Base-by-base conservation (phyloP, 2,888 invertebrate genomes). In the Octodonta nipae region DNA sequence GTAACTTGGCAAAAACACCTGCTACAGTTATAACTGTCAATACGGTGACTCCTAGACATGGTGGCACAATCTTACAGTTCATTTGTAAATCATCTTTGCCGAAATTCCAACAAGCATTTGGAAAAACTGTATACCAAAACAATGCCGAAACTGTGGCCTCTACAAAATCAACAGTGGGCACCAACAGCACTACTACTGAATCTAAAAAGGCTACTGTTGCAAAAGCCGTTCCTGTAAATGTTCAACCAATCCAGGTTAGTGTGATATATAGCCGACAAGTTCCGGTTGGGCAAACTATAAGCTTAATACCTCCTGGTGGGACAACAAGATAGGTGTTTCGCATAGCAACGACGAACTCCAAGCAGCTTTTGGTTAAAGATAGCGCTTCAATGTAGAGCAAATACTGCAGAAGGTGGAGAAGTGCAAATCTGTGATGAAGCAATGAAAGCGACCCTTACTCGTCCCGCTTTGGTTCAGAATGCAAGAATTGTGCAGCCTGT, bases 71-170 rank as follows among this genome's bases (percentile, higher is more conserved):
- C 35, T 65, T 74, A 14, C 73, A 74, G 46, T 72, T 74, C 49
- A 70, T 75, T 26, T 75, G 74, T 49, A 74, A 74, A 56, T 71
- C 75, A 22, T 60, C 55, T 5, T 44, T 82, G 36, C 82, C 82
- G 2, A 80, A 81, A 57, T 82, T 82, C 53, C 79, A 80, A 51
- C 81, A 81, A 59, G 81, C 78, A 1, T 82, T 82, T 55, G 78
- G 81, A 1, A 80, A 80, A 58, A 72, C 76, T 27, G 73, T 76
- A 27, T 79, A 68, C 51, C 71, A 59, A 42, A 53, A 52, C 35
- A 55, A 44, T 32, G 47, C 40, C 10, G 51, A 49, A 43, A 34
- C 42, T 14, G 37, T 43, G 31, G 47, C 45, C 31, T 34, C 47
- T 12, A 37, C 35, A 15, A 36, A 36, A 26, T 47, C 40, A 11